phyloP scores from a whole-genome alignment of 2,888 invertebrate genomes.

The Drosophila imparisetae region DNA sequence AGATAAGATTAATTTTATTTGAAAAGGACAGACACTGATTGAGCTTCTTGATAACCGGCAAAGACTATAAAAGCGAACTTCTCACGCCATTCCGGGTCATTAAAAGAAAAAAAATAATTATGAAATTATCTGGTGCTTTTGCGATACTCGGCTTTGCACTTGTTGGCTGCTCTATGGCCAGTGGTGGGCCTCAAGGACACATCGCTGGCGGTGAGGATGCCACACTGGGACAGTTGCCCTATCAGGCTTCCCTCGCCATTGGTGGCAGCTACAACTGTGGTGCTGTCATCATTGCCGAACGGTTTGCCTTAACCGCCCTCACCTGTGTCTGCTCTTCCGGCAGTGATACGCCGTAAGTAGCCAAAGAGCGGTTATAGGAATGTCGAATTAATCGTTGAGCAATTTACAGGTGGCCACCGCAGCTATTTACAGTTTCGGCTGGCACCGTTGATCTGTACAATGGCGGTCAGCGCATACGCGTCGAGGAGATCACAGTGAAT shows the following conservation, averaged over 20 bases:
- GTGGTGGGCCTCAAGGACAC: conserved; percentile 58
- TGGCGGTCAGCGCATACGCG: conserved; percentile 72
- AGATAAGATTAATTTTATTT: conserved; percentile 51
- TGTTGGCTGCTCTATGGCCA: conserved; percentile 18
- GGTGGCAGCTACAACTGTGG: conserved; percentile 76
- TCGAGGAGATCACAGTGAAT: conserved; percentile 65
- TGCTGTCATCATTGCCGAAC: conserved; percentile 75
- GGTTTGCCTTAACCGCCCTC: conserved; percentile 81
- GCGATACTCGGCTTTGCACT: conserved; percentile 28
- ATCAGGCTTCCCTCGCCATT: conserved; percentile 80
- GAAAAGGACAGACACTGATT: background rate
- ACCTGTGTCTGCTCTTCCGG: conserved; percentile 78
- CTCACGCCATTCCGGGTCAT: conserved; percentile 5
- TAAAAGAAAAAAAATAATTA: conserved; percentile 13
- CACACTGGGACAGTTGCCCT: conserved; percentile 81
- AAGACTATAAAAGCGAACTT: conserved; percentile 51
- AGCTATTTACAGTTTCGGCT: conserved; percentile 73
- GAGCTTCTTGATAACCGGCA: conserved; percentile 4
- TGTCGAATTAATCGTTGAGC: background rate
- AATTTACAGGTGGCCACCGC: conserved; percentile 69
- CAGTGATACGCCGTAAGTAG: conserved; percentile 72
- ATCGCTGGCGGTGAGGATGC: conserved; percentile 83
- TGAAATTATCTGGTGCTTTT: conserved; percentile 40
- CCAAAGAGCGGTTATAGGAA: background rate
- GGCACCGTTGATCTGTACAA: conserved; percentile 78